A percentile compares a stretch with the other conserved stretches of the same genome.
Conservation (phyloP, 2,888 invertebrate genomes). For the Leucophenga montana region DNA sequence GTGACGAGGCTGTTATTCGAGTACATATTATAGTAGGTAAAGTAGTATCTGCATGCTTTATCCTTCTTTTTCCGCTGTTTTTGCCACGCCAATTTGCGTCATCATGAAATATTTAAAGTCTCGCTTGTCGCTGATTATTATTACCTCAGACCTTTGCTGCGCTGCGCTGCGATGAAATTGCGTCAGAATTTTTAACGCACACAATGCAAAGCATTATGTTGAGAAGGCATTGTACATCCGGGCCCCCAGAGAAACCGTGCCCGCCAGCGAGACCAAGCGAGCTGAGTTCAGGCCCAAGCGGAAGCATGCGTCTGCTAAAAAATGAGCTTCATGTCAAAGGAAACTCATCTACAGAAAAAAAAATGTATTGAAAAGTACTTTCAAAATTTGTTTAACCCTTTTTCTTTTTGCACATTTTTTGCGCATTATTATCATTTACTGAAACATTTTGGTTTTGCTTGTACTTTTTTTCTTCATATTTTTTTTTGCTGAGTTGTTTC, state of each 20-base stretch:
- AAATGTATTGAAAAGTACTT: background rate
- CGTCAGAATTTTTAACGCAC: constrained; percentile 15
- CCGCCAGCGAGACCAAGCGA: background rate
- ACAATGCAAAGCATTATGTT: background rate
- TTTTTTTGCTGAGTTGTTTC: constrained; percentile 9
- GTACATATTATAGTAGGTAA: background rate
- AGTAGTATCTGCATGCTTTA: constrained; percentile 1
- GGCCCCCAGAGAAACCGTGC: constrained; percentile 15
- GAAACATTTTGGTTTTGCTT: constrained; percentile 4
- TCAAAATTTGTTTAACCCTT: constrained; percentile 45
- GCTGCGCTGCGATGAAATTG: constrained; percentile 26
- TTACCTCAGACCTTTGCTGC: constrained; percentile 41
- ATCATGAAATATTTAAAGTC: constrained; percentile 64
- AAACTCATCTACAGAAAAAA: background rate
- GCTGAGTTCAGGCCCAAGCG: background rate
- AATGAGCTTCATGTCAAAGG: background rate
- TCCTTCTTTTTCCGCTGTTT: background rate
- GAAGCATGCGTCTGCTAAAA: background rate
- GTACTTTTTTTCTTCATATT: constrained; percentile 10
- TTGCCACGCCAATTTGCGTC: constrained; percentile 56
- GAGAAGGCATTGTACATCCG: background rate
- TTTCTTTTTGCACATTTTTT: constrained; percentile 39
- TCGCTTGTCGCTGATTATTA: constrained; percentile 64
- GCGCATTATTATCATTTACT: constrained; percentile 25
- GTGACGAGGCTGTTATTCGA: constrained; percentile 36